Percentiles rank a stretch among this genome's conserved stretches.
Conservation (phyloP, 1,140 invertebrate genomes). For the Macrosteles quadrilineatus region DNA sequence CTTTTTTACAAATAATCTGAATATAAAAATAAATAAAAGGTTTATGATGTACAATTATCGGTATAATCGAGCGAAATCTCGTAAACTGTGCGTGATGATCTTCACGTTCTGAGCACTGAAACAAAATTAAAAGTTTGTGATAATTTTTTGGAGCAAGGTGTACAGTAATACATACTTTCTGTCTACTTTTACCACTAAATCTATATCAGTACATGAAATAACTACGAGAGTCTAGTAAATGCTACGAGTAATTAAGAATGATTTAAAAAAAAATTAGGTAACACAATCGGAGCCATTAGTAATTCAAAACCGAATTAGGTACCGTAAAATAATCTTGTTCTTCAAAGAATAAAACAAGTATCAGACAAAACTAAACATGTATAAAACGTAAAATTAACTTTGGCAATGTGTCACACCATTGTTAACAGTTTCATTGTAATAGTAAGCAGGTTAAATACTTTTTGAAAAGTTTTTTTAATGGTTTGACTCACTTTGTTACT, state of each 20-base stretch:
- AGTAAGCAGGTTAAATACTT: constrained; percentile 32
- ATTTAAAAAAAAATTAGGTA: too few species aligned
- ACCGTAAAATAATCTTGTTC: neutral
- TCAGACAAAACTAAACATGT: neutral
- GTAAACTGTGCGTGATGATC: constrained; percentile 65
- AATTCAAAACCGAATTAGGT: neutral
- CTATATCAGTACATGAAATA: too few species aligned
- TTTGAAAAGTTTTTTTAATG: constrained; percentile 20
- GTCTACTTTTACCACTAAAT: too few species aligned
- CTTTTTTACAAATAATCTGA: constrained; percentile 17
- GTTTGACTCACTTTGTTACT: constrained; percentile 63
- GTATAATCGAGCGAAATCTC: constrained; percentile 76
- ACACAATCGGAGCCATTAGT: too few species aligned
- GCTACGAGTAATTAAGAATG: too few species aligned
- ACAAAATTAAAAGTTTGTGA: constrained; percentile 43
- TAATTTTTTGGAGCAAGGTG: too few species aligned
- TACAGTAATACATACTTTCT: too few species aligned
- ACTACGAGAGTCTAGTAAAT: too few species aligned
- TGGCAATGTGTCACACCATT: constrained; percentile 4
- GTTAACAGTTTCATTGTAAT: neutral
- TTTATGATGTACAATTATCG: constrained; percentile 47
- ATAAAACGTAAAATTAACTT: constrained; percentile 19
- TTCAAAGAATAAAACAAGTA: neutral
- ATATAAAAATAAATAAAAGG: constrained; percentile 26
- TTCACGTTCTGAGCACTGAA: constrained; percentile 70